Conservation (phyloP, 2,888 invertebrate species). For the Lithosia quadra region DNA sequence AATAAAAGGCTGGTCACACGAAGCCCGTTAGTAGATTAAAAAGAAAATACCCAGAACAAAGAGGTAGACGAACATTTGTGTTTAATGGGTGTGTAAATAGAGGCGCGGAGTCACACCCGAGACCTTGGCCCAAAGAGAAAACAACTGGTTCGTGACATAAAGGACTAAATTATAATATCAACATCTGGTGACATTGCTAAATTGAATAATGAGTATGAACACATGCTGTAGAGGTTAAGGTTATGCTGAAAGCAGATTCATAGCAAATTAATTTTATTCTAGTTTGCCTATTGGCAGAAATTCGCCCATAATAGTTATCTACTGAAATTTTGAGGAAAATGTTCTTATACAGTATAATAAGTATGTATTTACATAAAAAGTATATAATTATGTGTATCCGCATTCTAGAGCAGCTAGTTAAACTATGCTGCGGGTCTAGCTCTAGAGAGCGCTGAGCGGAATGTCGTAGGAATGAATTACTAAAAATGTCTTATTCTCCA, state of each 20-base stretch:
- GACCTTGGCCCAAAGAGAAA: conserved; percentile 74
- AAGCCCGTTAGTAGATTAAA: conserved; percentile 26
- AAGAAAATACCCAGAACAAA: conserved; percentile 37
- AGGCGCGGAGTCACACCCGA: conserved; percentile 72
- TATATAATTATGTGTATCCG: too few relatives aligned
- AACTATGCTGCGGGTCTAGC: too few relatives aligned
- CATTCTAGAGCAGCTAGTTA: too few relatives aligned
- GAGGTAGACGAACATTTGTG: conserved; percentile 61
- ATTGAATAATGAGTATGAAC: conserved; percentile 17
- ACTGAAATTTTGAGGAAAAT: not conserved
- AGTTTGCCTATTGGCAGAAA: not conserved
- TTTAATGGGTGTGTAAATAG: conserved; percentile 78
- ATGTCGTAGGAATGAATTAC: too few relatives aligned
- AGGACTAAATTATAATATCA: conserved; percentile 37
- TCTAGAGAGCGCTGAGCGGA: too few relatives aligned
- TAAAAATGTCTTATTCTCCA: too few relatives aligned
- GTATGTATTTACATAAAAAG: too few relatives aligned
- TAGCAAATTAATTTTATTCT: conserved; percentile 14
- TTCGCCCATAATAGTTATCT: not conserved
- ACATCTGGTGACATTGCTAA: conserved; percentile 38
- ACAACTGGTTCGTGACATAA: conserved; percentile 48
- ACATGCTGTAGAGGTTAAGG: conserved; percentile 32
- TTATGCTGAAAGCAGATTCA: not conserved
- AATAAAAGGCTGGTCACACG: conserved; percentile 22
- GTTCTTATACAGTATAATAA: too few relatives aligned